phyloP scores from a whole-genome alignment of 2,888 invertebrate species.

The Linyphia triangularis region DNA sequence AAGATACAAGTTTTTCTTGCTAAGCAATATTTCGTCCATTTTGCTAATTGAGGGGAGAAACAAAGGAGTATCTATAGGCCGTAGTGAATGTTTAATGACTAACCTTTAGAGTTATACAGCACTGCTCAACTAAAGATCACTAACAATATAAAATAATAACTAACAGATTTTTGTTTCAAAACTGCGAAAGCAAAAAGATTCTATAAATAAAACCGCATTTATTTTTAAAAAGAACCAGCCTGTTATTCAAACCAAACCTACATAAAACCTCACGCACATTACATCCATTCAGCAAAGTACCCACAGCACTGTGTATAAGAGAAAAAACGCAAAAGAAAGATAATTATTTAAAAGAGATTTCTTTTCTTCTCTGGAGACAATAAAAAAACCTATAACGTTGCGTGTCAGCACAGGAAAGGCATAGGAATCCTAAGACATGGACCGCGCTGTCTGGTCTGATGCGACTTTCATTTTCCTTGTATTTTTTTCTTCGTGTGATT shows the following conservation, averaged over 20 bases:
- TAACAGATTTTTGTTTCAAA: too few relatives aligned
- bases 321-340: background rate
- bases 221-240: background rate
- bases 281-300: background rate
- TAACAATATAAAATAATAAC: too few relatives aligned
- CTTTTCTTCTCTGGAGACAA: background rate
- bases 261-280: background rate
- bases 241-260: background rate
- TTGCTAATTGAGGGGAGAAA: too few relatives aligned
- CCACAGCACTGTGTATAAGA: background rate
- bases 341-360: conserved; percentile 30
- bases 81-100: too few relatives aligned
- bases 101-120: too few relatives aligned
- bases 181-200: background rate
- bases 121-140: too few relatives aligned
- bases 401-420: conserved; percentile 15
- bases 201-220: background rate
- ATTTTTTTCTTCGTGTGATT: conserved; percentile 11
- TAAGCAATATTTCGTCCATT: too few relatives aligned
- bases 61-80: too few relatives aligned
- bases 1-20: too few relatives aligned
- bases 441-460: conserved; percentile 6
- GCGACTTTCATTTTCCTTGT: background rate
- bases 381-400: background rate
- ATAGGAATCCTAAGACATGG: background rate